Evolutionary conservation across 1,140 invertebrate species (phyloP), one percentile per base, ranked within the genome.

Genomic region (Papilio aristodemus): DNA sequence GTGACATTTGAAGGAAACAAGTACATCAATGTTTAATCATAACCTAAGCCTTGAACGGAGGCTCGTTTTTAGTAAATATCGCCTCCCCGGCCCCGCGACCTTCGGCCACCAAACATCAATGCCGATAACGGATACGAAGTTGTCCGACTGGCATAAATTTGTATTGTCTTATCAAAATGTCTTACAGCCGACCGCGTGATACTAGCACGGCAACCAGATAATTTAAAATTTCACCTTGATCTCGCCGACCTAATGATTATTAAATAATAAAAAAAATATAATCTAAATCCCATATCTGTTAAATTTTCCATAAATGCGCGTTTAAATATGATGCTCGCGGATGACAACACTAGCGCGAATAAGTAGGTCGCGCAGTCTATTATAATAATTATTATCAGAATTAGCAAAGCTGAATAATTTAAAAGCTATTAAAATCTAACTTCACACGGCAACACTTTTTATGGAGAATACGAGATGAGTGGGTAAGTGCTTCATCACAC

Each of bases 81-180:
- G 83, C 79, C 76, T 77, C 77, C 69, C 68, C 75, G 81, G 81
- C 83, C 82, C 77, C 83, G 72, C 71, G 86, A 77, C 85, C 85
- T 89, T 85, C 80, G 74, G 63, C 71, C 71, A 76, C 76, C 70
- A 79, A 77, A 84, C 86, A 89, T 87, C 83, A 87, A 85, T 84
- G 77, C 71, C 80, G 87, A 89, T 86, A 87, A 89, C 83, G 83
- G 80, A 79, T 79, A 81, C 78, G 73, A 17, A 83, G 77, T 77
- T 87, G 85, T 85, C 83, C 89, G 79, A 86, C 77, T 90, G 86
- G 87, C 85, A 91, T 87, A 90, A 86, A 87, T 90, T 87, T 87
- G 83, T 87, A 88, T 87, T 87, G 83, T 88, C 85, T 89, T 91
- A 89, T 89, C 87, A 83, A 85, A 81, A 81, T 83, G 74, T 82